Evolutionary conservation across 2,888 invertebrate species (phyloP).

Genomic region (Schizotus pectinicornis): DNA sequence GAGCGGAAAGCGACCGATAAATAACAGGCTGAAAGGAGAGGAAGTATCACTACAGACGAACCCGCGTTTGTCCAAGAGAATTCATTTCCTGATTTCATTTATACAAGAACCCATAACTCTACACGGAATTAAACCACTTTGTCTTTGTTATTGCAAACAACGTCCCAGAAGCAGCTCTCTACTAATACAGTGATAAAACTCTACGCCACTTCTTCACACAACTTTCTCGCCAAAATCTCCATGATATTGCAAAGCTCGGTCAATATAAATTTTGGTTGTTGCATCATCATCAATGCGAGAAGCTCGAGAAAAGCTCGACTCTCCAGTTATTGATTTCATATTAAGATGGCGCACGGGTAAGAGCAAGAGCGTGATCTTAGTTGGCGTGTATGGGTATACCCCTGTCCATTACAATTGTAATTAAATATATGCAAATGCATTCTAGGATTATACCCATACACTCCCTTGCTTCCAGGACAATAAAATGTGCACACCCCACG

Average conservation of each 20-base stretch:
- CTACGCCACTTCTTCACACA: constrained; percentile 8
- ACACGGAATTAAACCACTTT: constrained; percentile 54
- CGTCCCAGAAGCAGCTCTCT: constrained; percentile 18
- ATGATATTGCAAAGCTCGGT: not conserved
- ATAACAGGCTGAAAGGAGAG: constrained; percentile 55
- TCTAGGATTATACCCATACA: constrained; percentile 42
- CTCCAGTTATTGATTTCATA: constrained; percentile 38
- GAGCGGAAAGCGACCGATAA: constrained; percentile 56
- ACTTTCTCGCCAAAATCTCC: not conserved
- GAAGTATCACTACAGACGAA: constrained; percentile 54
- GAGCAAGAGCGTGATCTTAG: constrained; percentile 37
- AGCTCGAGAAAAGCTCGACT: not conserved
- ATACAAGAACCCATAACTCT: constrained; percentile 55
- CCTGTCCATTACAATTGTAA: constrained; percentile 44
- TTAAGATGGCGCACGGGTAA: constrained; percentile 41
- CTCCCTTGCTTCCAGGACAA: constrained; percentile 33
- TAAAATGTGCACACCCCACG: constrained; percentile 38
- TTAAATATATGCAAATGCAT: constrained; percentile 49
- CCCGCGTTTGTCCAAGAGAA: constrained; percentile 55
- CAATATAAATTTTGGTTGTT: no score
- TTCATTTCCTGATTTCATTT: constrained; percentile 60
- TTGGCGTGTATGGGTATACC: constrained; percentile 33
- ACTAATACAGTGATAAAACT: constrained; percentile 10
- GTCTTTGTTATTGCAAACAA: constrained; percentile 50
- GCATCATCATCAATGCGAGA: no score